phyloP scores from a whole-genome alignment of 2,113 vertebrate genomes.

The Tragelaphus scriptus region DNA sequence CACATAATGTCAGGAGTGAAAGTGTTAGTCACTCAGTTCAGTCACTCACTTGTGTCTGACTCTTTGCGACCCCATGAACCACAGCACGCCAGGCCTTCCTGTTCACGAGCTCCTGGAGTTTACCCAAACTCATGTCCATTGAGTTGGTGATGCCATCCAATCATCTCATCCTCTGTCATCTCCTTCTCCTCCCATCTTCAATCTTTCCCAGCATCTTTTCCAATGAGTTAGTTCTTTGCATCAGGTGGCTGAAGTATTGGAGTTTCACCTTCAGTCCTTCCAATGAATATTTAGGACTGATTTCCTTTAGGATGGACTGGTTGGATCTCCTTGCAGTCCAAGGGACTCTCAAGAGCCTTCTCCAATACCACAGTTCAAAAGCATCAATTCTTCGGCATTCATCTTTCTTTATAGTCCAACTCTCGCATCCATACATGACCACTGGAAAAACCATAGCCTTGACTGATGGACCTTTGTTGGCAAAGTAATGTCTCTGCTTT shows the following conservation, averaged over 20 bases:
- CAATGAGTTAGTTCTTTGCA: neutral
- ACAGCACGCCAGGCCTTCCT: accelerated
- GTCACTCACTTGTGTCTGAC: accelerated
- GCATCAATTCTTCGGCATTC: too few relatives aligned
- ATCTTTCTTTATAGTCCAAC: too few relatives aligned
- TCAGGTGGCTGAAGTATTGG: neutral
- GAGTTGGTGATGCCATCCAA: neutral
- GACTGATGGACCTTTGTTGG: neutral
- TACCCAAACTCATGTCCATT: neutral
- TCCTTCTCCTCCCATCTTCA: neutral
- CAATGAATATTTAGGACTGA: neutral
- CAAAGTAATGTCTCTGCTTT: neutral
- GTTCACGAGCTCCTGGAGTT: neutral
- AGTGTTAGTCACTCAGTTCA: neutral
- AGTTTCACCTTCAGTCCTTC: neutral
- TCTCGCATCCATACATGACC: too few relatives aligned
- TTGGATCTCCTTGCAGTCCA: neutral
- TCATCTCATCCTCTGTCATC: neutral
- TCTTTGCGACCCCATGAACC: neutral
- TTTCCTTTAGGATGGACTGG: neutral
- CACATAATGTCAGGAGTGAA: neutral
- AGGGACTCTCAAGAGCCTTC: neutral
- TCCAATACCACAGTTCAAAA: neutral
- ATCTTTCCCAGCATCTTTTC: neutral
- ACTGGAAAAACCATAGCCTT: too few relatives aligned